Conservation (phyloP, 2,113 vertebrate species). For the Sphyrna mokarran region DNA sequence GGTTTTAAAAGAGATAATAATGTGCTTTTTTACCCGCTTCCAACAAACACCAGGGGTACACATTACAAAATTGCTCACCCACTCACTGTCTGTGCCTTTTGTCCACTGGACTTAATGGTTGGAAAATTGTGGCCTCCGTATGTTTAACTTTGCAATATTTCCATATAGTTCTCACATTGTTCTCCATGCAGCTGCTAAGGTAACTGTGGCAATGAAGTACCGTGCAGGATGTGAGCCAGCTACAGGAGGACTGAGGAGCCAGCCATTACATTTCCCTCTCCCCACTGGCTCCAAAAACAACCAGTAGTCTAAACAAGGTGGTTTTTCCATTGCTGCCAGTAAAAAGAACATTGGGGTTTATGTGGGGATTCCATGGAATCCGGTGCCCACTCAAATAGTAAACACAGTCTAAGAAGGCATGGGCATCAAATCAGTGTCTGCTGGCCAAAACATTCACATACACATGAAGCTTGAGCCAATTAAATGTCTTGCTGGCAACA, state of each 20-base stretch:
- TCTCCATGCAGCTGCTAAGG: neutral
- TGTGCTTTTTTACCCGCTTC: neutral
- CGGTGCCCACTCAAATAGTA: neutral
- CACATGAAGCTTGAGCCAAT: neutral
- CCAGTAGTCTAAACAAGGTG: neutral
- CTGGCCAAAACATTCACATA: neutral
- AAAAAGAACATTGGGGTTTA: neutral
- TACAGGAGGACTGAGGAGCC: neutral
- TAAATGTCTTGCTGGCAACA: neutral
- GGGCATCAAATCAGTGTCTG: neutral
- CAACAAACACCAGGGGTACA: neutral
- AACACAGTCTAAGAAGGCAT: neutral
- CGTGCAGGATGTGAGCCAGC: neutral
- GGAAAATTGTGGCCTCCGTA: neutral
- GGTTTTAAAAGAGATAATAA: neutral
- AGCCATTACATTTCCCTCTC: neutral
- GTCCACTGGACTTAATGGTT: neutral
- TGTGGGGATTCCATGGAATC: neutral
- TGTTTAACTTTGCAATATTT: neutral
- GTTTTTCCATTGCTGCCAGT: neutral
- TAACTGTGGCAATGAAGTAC: neutral
- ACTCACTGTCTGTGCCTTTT: neutral
- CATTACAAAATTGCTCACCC: neutral
- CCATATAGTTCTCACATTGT: neutral
- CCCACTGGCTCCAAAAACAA: slow-evolving; percentile 8